Conservation (phyloP, 2,797 vertebrate species). For the Gymnothorax reevesii region DNA sequence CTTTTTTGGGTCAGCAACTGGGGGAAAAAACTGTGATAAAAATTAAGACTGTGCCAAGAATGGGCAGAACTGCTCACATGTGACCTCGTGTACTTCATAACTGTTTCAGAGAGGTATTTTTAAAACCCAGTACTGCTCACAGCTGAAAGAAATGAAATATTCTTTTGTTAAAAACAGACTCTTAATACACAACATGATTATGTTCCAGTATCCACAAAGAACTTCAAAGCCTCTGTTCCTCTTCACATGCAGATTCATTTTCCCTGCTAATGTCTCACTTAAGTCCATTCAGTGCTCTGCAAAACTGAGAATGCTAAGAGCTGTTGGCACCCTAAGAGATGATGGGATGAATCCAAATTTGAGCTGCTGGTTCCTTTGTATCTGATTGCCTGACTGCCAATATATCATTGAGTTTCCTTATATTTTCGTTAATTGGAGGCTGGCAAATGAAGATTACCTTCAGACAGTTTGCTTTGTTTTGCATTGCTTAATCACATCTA, state of each 20-base stretch:
- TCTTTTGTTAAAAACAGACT: not conserved
- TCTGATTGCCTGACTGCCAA: too few species aligned
- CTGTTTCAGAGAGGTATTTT: too few species aligned
- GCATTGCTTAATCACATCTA: not conserved
- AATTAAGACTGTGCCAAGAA: too few species aligned
- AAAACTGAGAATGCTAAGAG: not conserved
- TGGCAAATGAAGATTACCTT: too few species aligned
- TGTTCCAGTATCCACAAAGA: not conserved
- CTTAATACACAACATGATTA: not conserved
- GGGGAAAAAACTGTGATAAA: too few species aligned
- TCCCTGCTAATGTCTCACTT: not conserved
- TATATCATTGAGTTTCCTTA: too few species aligned
- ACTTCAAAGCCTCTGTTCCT: not conserved
- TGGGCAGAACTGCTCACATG: too few species aligned
- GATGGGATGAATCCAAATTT: not conserved
- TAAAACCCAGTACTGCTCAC: too few species aligned
- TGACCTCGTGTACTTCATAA: too few species aligned
- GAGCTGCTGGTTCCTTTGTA: not conserved
- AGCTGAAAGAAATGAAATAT: too few species aligned
- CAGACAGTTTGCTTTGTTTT: too few species aligned
- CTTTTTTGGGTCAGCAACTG: not conserved
- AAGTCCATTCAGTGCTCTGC: not conserved
- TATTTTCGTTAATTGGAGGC: too few species aligned
- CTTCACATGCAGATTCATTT: not conserved
- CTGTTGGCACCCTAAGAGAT: conserved; percentile 8